Percentiles rank a stretch among this genome's conserved stretches.
phyloP scores from a whole-genome alignment of 2,797 vertebrate genomes.

The Orientallactaga sibirica region DNA sequence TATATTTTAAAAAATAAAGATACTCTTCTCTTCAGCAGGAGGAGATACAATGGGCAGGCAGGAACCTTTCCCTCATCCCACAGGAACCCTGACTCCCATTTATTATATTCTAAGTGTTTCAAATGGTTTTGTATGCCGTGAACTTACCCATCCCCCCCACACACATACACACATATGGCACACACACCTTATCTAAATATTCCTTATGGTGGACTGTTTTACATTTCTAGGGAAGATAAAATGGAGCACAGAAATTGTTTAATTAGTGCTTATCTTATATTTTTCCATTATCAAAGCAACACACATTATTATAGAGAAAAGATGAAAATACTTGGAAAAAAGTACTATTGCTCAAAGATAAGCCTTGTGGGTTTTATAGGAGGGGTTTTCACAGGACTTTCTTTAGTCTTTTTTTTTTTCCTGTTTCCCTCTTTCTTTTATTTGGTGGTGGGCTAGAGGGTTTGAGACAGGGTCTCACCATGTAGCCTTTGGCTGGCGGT shows the following conservation, averaged over 20 bases:
- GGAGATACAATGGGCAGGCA: background rate
- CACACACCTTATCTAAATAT: background rate
- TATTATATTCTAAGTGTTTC: slow-evolving; percentile 32
- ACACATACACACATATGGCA: too few relatives aligned
- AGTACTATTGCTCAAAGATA: background rate
- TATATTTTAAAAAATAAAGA: background rate
- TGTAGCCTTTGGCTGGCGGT: too few relatives aligned
- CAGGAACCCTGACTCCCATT: background rate
- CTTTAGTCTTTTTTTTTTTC: background rate
- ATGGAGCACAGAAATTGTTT: background rate
- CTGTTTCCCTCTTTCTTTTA: background rate
- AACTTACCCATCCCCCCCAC: background rate
- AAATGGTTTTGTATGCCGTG: background rate
- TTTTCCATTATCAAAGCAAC: background rate
- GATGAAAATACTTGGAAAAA: slow-evolving; percentile 33
- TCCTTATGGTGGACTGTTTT: background rate
- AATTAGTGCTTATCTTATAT: slow-evolving; percentile 29
- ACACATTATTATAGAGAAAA: slow-evolving; percentile 15
- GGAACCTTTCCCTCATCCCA: background rate
- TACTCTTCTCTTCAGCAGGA: background rate
- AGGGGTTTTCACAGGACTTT: background rate
- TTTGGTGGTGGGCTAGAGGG: background rate
- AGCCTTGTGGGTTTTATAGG: slow-evolving; percentile 8
- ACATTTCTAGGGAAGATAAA: slow-evolving; percentile 30
- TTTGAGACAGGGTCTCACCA: background rate